Evolutionary conservation across 2,888 invertebrate genomes (phyloP), one percentile per base, ranked within the genome.

Genomic region (Euplexia lucipara): DNA sequence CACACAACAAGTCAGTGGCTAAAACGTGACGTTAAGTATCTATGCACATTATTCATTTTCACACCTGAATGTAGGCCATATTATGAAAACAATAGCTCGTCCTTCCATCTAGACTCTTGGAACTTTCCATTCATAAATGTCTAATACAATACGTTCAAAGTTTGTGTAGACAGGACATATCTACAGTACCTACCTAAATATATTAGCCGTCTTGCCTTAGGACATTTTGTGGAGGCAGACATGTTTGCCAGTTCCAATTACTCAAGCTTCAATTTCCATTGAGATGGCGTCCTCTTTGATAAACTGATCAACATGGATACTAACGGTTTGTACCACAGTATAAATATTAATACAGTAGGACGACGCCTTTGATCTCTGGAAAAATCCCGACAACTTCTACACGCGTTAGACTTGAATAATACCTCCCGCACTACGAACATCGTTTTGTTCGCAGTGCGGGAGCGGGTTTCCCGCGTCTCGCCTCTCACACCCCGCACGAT

Each of bases 161-260:
- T 35, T 18, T 35, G 14, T 37, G n/a, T 12, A 9, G 20, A 44
- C 41, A 8, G 5, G 22, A 12, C 18, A 2, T n/a, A 18, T 7
- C 6, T 44, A 26, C 1, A 12, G 35, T 22, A 35, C 35, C 14
- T 47, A 10, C 7, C 41, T 16, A 30, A 37, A 37, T 54, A 18
- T 41, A 47, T 57, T 18, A 48, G 14, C 44, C 10, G 26, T 54
- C 58, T 34, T 37, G 54, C 53, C 32, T 42, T 18, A 8, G 45
- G 34, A 53, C 45, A 26, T 39, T 35, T 62, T 22, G 9, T 9
- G 26, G 20, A 32, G 42, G n/a, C 30, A 53, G 42, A 20, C 42
- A 30, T 45, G 48, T 70, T 54, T 72, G 53, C 37, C 20, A 16
- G 26, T 8, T 12, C 61, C 73, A 73, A 67, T 72, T 67, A 67